Conservation (phyloP, 2,888 invertebrate species). For the Barypeithes pellucidus region DNA sequence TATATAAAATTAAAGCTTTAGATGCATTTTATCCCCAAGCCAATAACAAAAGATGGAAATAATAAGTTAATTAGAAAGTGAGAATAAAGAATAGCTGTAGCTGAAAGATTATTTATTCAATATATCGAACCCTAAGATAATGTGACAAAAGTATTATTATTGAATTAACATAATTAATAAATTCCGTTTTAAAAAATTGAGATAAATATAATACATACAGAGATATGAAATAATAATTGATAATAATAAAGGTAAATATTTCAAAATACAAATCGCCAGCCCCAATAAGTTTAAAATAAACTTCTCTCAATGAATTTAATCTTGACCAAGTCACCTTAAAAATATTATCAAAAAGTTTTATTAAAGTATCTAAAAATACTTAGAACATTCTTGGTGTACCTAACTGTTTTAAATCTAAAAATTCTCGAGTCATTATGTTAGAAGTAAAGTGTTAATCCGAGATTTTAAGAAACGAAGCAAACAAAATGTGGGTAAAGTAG, state of each 20-base stretch:
- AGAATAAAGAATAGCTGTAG: neutral
- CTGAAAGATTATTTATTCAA: neutral
- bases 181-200: neutral
- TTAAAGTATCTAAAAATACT: neutral
- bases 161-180: neutral
- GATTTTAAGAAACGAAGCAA: conserved; percentile 11
- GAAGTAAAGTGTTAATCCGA: conserved; percentile 5
- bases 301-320: too few relatives aligned
- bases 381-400: neutral
- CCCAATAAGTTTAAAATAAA: too few relatives aligned
- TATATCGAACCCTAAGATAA: neutral
- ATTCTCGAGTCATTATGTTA: neutral
- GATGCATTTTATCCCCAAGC: too few relatives aligned
- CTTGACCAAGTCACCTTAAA: too few relatives aligned
- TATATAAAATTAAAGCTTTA: too few relatives aligned
- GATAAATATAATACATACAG: neutral
- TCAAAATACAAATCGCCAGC: too few relatives aligned
- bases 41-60: too few relatives aligned
- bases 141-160: neutral
- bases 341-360: too few relatives aligned
- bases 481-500: conserved; percentile 18
- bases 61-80: too few relatives aligned
- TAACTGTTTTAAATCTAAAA: neutral
- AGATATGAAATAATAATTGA: neutral
- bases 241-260: neutral